Percentiles rank a stretch among this genome's conserved stretches.
phyloP scores from a whole-genome alignment of 2,113 vertebrate genomes.

The Xiphophorus maculatus region DNA sequence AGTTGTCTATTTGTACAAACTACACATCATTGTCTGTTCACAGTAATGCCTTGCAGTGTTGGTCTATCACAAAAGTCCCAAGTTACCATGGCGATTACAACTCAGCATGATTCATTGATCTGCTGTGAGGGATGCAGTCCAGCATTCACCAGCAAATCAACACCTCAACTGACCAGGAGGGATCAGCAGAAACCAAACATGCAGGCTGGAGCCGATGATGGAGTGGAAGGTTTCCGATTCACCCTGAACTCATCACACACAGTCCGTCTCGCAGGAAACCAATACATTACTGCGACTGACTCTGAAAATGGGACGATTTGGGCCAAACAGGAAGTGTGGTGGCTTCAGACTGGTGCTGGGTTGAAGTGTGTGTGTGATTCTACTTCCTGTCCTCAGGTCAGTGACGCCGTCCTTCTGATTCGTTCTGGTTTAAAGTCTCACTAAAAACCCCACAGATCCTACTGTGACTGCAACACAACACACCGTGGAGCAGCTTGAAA shows the following conservation, averaged over 20 bases:
- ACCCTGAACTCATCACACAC: neutral
- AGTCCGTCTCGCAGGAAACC: neutral
- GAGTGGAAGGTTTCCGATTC: neutral
- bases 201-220: conserved; percentile 25
- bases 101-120: neutral
- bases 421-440: too few species aligned
- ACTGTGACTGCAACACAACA: too few species aligned
- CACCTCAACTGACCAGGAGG: conserved; percentile 45
- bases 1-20: too few species aligned
- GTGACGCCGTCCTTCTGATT: neutral
- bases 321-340: too few species aligned
- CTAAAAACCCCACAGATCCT: neutral
- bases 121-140: neutral
- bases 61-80: neutral
- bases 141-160: conserved; percentile 45
- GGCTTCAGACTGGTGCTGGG: neutral
- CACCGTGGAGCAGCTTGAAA: too few species aligned
- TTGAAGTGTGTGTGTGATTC: neutral
- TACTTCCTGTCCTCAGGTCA: neutral
- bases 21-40: too few species aligned
- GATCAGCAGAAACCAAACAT: conserved; percentile 54
- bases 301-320: neutral
- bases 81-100: neutral
- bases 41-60: too few species aligned
- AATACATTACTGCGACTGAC: neutral